Percentiles rank a stretch among this genome's conserved stretches.
Conservation (phyloP, 2,888 invertebrate genomes). For the Drosophila conformis region DNA sequence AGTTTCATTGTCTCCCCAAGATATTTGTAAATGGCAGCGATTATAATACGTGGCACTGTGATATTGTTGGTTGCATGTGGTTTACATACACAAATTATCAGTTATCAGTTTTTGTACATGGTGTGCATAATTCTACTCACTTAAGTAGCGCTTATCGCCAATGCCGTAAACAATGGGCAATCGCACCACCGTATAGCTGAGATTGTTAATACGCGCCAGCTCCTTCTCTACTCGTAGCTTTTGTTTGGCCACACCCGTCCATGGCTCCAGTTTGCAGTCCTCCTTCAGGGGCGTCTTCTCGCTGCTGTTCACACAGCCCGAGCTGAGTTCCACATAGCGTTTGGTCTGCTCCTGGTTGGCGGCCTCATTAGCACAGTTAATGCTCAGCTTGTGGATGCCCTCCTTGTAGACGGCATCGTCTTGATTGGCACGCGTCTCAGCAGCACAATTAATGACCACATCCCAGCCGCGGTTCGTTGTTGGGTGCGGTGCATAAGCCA, state of each 20-base stretch:
- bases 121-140: slow-evolving; percentile 86
- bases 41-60: slow-evolving; percentile 92
- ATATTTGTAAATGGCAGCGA: slow-evolving; percentile 95
- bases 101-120: neutral
- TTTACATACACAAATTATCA: slow-evolving; percentile 39
- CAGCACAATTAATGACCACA: slow-evolving; percentile 95
- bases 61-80: slow-evolving; percentile 30
- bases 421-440: slow-evolving; percentile 95
- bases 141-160: slow-evolving; percentile 93
- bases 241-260: slow-evolving; percentile 93
- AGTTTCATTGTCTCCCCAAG: slow-evolving; percentile 96
- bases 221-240: slow-evolving; percentile 93
- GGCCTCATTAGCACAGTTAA: slow-evolving; percentile 93
- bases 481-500: slow-evolving; percentile 89
- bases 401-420: slow-evolving; percentile 96
- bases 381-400: slow-evolving; percentile 93
- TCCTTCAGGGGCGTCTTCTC: slow-evolving; percentile 93
- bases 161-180: slow-evolving; percentile 94
- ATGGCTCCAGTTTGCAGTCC: slow-evolving; percentile 91
- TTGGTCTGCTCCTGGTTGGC: slow-evolving; percentile 88
- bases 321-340: slow-evolving; percentile 93
- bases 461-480: slow-evolving; percentile 88
- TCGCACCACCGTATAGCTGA: slow-evolving; percentile 92
- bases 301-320: slow-evolving; percentile 92
- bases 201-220: slow-evolving; percentile 87